phyloP scores from a whole-genome alignment of 2,113 vertebrate genomes.

The Tretioscincus oriximinensis region DNA sequence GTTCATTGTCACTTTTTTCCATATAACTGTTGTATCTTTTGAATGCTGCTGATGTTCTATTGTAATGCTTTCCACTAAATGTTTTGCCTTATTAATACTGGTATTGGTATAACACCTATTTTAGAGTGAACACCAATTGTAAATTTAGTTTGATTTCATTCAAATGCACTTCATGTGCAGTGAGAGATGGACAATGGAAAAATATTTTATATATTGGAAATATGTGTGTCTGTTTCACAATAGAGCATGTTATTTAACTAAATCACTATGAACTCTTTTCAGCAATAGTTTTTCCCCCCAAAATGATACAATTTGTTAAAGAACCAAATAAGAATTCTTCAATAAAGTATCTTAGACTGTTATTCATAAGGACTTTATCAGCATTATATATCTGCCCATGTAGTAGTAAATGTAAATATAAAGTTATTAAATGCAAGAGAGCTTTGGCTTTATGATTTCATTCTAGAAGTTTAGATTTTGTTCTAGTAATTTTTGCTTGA shows the following conservation, averaged over 20 bases:
- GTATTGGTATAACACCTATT: background rate
- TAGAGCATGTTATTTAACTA: background rate
- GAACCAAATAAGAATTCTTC: background rate
- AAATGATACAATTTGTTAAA: background rate
- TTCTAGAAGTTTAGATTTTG: background rate
- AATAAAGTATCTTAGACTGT: background rate
- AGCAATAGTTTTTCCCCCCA: background rate
- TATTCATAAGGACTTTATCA: background rate
- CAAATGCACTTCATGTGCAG: no score
- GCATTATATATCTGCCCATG: no score
- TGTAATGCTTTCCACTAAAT: background rate
- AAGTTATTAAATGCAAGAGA: background rate
- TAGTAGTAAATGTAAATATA: background rate
- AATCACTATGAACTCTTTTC: background rate
- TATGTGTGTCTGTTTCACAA: background rate
- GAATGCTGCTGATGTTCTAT: background rate
- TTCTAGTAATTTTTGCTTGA: background rate
- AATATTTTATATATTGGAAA: no score
- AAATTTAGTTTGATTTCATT: no score
- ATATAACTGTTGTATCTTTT: background rate
- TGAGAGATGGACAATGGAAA: no score
- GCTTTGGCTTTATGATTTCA: background rate
- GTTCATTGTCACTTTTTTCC: background rate
- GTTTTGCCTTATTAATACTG: background rate
- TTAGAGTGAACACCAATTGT: background rate